A percentile compares a stretch with the other conserved stretches of the same genome.
Evolutionary conservation across 2,113 vertebrate species (phyloP).

Genomic region (Pedetes capensis): DNA sequence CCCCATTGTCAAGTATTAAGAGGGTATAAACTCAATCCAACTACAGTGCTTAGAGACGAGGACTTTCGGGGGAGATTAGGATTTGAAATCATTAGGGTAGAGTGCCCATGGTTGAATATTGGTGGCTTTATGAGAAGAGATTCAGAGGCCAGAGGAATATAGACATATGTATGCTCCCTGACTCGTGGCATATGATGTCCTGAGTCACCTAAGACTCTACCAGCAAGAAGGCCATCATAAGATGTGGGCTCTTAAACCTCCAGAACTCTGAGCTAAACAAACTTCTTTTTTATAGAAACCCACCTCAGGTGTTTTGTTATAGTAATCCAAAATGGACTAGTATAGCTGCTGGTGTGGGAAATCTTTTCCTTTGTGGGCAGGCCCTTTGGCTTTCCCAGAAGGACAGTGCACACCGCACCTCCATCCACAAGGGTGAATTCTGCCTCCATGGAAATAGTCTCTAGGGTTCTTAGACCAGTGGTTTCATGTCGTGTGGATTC

Average conservation of each 20-base stretch:
- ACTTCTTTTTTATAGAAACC: not conserved
- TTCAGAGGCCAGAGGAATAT: no score
- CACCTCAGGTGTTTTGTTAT: not conserved
- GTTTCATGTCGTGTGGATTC: not conserved
- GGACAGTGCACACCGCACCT: not conserved
- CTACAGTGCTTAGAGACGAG: no score
- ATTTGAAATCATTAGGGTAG: not conserved
- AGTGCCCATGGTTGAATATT: no score
- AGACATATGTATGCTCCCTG: not conserved
- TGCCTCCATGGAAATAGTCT: not conserved
- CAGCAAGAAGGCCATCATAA: not conserved
- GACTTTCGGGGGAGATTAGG: not conserved
- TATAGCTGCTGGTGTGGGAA: not conserved
- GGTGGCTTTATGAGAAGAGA: not conserved
- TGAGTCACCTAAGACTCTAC: not conserved
- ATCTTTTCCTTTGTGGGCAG: not conserved
- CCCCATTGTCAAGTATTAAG: not conserved
- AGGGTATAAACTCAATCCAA: not conserved
- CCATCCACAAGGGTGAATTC: not conserved
- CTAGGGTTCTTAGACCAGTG: not conserved
- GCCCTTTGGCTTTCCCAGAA: not conserved
- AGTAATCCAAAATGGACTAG: not conserved
- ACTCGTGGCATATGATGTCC: no score
- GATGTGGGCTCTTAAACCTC: not conserved
- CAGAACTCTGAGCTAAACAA: no score